phyloP scores from a whole-genome alignment of 1,140 invertebrate species.

The Megathymus violae region DNA sequence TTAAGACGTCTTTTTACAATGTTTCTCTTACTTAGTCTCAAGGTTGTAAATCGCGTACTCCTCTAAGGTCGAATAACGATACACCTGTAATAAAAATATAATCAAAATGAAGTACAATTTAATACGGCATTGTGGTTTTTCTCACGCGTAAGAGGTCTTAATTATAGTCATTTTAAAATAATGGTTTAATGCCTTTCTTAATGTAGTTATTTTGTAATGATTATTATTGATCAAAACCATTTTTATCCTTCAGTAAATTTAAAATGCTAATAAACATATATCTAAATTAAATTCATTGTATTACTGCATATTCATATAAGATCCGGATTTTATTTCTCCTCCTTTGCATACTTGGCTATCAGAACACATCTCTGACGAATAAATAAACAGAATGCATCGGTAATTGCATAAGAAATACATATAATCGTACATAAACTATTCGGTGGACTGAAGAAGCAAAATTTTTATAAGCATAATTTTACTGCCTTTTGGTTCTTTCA shows the following conservation, averaged over 20 bases:
- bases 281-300: too few relatives aligned
- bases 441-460: not conserved
- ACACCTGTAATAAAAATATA: slow-evolving; percentile 57
- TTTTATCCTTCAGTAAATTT: not conserved
- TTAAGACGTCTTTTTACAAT: too few relatives aligned
- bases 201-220: too few relatives aligned
- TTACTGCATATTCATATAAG: slow-evolving; percentile 4
- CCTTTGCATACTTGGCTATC: slow-evolving; percentile 44
- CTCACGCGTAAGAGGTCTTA: not conserved
- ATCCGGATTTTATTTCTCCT: slow-evolving; percentile 32
- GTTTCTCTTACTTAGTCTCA: slow-evolving; percentile 57
- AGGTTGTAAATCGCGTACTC: slow-evolving; percentile 64
- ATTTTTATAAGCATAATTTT: not conserved
- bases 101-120: slow-evolving; percentile 3
- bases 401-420: not conserved
- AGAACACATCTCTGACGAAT: slow-evolving; percentile 36
- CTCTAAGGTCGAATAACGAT: slow-evolving; percentile 65
- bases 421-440: not conserved
- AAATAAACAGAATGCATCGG: slow-evolving; percentile 16
- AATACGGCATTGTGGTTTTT: not conserved
- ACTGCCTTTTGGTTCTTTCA: too few relatives aligned
- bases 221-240: not conserved
- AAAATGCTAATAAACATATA: slow-evolving; percentile 17
- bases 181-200: too few relatives aligned
- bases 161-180: too few relatives aligned